These are phyloP conservation scores for Actinostola sp. DNA, from an alignment of 92 coral and sea anemone species.

Conservation along the genomic window DNA sequence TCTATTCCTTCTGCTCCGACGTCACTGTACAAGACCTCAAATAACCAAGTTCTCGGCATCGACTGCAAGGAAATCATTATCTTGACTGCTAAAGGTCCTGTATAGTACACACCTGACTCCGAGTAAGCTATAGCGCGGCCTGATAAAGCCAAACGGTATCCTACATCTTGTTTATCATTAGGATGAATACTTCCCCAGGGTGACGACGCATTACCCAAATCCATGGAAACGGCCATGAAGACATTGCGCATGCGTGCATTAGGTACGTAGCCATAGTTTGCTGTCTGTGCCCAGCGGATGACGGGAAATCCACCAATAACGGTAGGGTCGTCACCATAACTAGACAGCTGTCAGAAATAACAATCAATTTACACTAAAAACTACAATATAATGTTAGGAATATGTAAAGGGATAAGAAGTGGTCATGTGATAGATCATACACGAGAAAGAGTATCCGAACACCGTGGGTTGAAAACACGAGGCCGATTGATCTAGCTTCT, in stretches of 20 bases:
- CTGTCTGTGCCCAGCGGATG: slow-evolving; percentile 99
- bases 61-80: slow-evolving; percentile 27
- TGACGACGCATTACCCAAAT: slow-evolving; percentile 87
- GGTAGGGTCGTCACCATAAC: slow-evolving; percentile 51
- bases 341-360: slow-evolving; percentile 61
- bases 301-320: slow-evolving; percentile 71
- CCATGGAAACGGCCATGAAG: slow-evolving; percentile 98
- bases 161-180: slow-evolving; percentile 91
- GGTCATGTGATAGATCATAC: too few relatives aligned
- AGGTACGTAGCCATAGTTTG: slow-evolving; percentile 92
- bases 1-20: slow-evolving; percentile 76
- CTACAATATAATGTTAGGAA: too few relatives aligned
- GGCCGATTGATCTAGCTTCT: background rate
- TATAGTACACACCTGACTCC: slow-evolving; percentile 70
- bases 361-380: too few relatives aligned
- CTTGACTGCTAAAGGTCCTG: slow-evolving; percentile 81
- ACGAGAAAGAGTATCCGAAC: too few relatives aligned
- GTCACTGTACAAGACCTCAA: slow-evolving; percentile 39
- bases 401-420: too few relatives aligned
- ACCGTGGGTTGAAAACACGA: too few relatives aligned
- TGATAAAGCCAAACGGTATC: slow-evolving; percentile 83
- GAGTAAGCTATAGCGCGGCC: slow-evolving; percentile 90
- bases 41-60: slow-evolving; percentile 20
- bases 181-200: slow-evolving; percentile 95
- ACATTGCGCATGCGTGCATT: slow-evolving; percentile 74